Percentiles rank a stretch among this genome's conserved stretches.
Evolutionary conservation across 2,888 invertebrate species (phyloP).

Genomic region (Gortyna flavago): DNA sequence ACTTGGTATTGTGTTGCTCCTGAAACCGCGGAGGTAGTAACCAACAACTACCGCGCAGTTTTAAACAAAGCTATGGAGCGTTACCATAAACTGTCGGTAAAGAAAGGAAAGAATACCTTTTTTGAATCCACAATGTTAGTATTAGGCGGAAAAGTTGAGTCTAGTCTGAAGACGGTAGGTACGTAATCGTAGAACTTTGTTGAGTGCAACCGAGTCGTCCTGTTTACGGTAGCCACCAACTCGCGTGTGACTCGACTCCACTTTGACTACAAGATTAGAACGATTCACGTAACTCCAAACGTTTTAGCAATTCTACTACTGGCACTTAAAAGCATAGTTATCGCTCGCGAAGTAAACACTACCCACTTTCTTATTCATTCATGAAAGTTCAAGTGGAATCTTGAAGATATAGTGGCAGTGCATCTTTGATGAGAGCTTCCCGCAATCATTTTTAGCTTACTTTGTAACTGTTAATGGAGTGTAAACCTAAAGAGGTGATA

Average conservation of each 20-base stretch:
- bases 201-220: conserved; percentile 70
- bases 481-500: conserved; percentile 8
- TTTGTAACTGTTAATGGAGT: conserved; percentile 37
- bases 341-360: conserved; percentile 71
- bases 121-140: conserved; percentile 87
- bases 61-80: conserved; percentile 86
- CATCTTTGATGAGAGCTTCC: conserved; percentile 52
- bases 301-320: conserved; percentile 82
- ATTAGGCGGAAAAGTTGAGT: conserved; percentile 84
- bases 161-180: conserved; percentile 76
- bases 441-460: conserved; percentile 53
- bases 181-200: conserved; percentile 76
- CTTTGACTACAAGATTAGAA: conserved; percentile 82
- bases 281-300: conserved; percentile 84
- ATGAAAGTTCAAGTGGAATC: conserved; percentile 69
- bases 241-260: conserved; percentile 75
- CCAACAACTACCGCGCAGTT: conserved; percentile 86
- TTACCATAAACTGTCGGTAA: conserved; percentile 87
- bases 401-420: conserved; percentile 58
- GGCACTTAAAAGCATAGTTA: conserved; percentile 77
- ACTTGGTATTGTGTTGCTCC: conserved; percentile 81
- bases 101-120: conserved; percentile 83
- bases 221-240: conserved; percentile 74
- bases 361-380: conserved; percentile 73
- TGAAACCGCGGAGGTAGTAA: conserved; percentile 84